phyloP scores from a whole-genome alignment of 2,113 vertebrate genomes.

The Trematocara variabile region DNA sequence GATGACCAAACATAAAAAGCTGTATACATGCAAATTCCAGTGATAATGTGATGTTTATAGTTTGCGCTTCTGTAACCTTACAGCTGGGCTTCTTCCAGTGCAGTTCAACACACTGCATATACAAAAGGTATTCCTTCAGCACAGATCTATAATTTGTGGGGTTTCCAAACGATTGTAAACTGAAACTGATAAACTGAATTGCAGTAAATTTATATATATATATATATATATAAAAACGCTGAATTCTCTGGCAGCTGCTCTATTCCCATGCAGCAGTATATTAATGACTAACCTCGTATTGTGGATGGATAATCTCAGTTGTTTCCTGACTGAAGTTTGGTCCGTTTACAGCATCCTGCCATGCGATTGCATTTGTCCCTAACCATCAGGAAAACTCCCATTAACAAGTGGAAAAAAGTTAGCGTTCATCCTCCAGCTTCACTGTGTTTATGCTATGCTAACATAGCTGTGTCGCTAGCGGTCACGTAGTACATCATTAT shows the following conservation, averaged over 20 bases:
- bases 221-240: background rate
- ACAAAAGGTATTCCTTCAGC: background rate
- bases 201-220: background rate
- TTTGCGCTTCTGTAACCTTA: accelerated
- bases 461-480: too few relatives aligned
- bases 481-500: too few relatives aligned
- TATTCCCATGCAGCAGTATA: background rate
- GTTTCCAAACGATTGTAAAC: background rate
- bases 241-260: background rate
- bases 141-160: background rate
- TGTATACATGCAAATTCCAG: background rate
- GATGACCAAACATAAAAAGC: background rate
- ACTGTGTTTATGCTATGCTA: accelerated
- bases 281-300: background rate
- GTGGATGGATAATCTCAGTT: background rate
- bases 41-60: background rate
- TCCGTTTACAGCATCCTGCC: background rate
- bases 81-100: background rate
- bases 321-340: background rate
- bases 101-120: background rate
- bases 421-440: background rate
- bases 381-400: accelerated
- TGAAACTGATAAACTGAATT: background rate
- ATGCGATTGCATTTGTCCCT: accelerated
- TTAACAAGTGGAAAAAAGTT: background rate